A percentile compares a stretch with the other conserved stretches of the same genome.
Conservation (phyloP, 2,113 vertebrate species). For the Polypterus senegalus region DNA sequence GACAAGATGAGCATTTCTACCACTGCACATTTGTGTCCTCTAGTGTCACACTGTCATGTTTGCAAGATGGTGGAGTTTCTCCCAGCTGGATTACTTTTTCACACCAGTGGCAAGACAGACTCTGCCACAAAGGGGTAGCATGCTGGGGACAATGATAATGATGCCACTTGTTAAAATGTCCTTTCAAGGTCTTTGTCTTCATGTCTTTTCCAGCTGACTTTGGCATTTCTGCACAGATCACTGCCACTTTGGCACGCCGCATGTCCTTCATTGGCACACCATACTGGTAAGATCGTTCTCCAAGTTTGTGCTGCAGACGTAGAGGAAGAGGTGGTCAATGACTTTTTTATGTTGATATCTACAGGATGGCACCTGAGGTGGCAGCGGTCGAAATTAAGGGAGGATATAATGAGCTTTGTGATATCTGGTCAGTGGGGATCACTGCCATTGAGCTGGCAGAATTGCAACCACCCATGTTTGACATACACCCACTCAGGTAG, state of each 20-base stretch:
- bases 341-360: slow-evolving; percentile 2
- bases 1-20: no score
- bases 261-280: slow-evolving; percentile 87
- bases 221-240: slow-evolving; percentile 81
- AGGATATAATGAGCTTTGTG: slow-evolving; percentile 78
- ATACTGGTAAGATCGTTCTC: slow-evolving; percentile 59
- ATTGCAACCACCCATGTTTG: slow-evolving; percentile 72
- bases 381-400: slow-evolving; percentile 81
- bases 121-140: no score
- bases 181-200: neutral
- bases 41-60: no score
- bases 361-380: slow-evolving; percentile 88
- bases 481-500: slow-evolving; percentile 77
- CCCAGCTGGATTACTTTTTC: no score
- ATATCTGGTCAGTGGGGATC: slow-evolving; percentile 85
- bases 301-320: neutral
- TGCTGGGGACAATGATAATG: no score
- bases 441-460: slow-evolving; percentile 80
- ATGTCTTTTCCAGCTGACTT: slow-evolving; percentile 61
- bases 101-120: no score
- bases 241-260: slow-evolving; percentile 70
- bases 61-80: no score
- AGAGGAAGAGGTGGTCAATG: neutral
- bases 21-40: no score
- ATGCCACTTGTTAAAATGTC: no score